These are phyloP conservation scores for Malurus cyaneus DNA, from an alignment of 2,113 vertebrate species.

Conservation along the genomic window DNA sequence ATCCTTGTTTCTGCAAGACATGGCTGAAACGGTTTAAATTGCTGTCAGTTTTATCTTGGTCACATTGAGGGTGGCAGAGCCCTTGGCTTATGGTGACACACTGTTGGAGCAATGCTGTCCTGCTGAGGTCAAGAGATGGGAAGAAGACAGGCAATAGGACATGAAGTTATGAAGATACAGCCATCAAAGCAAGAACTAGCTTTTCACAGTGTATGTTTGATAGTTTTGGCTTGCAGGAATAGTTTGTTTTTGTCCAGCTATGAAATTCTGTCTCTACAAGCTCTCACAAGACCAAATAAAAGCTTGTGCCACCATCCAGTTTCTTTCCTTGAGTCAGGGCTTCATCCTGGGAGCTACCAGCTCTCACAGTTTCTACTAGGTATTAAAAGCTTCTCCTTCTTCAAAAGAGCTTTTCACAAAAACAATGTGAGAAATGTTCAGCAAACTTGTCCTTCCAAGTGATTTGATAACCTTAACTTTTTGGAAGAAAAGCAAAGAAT, in stretches of 20 bases:
- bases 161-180: background rate
- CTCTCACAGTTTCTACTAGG: background rate
- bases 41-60: background rate
- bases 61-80: background rate
- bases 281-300: background rate
- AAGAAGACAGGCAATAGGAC: background rate
- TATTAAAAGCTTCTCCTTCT: background rate
- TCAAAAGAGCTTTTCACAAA: background rate
- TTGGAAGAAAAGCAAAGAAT: background rate
- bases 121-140: background rate
- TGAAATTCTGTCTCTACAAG: background rate
- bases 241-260: background rate
- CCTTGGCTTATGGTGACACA: background rate
- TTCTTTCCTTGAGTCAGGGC: background rate
- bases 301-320: background rate
- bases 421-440: background rate
- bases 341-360: background rate
- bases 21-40: background rate
- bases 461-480: background rate
- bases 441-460: background rate
- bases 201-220: background rate
- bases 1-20: background rate
- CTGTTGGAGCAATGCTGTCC: background rate
- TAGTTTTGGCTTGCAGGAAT: background rate
- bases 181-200: background rate